phyloP scores from a whole-genome alignment of 2,888 invertebrate species.

The Oithona nana region DNA sequence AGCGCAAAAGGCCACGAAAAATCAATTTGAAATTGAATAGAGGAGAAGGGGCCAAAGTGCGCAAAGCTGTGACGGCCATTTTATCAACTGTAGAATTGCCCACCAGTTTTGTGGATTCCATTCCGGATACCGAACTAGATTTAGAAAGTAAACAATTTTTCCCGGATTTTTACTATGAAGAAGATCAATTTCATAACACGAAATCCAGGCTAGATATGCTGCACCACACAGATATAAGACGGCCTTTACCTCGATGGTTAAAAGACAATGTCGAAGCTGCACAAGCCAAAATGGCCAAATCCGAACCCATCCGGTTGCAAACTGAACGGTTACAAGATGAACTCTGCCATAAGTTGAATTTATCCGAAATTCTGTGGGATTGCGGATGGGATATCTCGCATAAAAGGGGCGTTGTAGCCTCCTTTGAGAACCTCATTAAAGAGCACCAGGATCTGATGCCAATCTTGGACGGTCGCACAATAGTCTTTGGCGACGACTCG shows the following conservation, averaged over 20 bases:
- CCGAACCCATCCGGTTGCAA: slow-evolving; percentile 49
- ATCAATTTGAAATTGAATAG: slow-evolving; percentile 40
- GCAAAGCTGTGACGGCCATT: slow-evolving; percentile 52
- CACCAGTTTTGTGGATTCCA: slow-evolving; percentile 61
- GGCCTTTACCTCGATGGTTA: slow-evolving; percentile 38
- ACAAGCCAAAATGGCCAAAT: slow-evolving; percentile 42
- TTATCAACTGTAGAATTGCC: slow-evolving; percentile 61
- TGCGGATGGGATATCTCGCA: slow-evolving; percentile 56
- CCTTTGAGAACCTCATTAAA: slow-evolving; percentile 16
- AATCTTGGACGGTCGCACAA: slow-evolving; percentile 41
- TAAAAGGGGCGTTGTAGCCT: background rate
- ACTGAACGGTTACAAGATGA: slow-evolving; percentile 42
- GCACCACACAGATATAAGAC: slow-evolving; percentile 15
- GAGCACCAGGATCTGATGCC: slow-evolving; percentile 13
- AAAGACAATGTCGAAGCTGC: slow-evolving; percentile 47
- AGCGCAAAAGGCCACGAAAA: background rate
- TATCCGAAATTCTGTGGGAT: slow-evolving; percentile 49
- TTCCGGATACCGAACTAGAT: slow-evolving; percentile 28
- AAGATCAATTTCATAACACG: slow-evolving; percentile 23
- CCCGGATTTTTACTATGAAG: slow-evolving; percentile 24
- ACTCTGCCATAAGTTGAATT: slow-evolving; percentile 37
- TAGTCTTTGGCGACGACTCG: slow-evolving; percentile 72
- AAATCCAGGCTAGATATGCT: background rate
- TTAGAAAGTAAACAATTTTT: background rate
- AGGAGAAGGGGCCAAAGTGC: slow-evolving; percentile 41